Conservation (phyloP, 2,113 vertebrate genomes). For the Salvator merianae region DNA sequence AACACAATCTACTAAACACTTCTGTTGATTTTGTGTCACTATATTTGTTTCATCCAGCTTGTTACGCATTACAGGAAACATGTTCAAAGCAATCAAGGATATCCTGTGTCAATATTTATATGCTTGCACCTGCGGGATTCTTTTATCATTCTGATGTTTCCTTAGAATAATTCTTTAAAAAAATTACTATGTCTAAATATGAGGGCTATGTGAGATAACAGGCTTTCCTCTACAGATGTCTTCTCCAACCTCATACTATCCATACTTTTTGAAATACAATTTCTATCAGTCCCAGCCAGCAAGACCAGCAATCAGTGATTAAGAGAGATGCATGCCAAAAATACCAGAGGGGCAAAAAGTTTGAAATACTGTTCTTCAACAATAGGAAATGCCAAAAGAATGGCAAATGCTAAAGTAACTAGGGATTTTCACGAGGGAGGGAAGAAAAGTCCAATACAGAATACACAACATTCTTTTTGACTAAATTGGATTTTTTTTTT, state of each 20-base stretch:
- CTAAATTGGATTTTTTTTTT: constrained; percentile 29
- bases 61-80: background rate
- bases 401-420: background rate
- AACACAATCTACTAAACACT: background rate
- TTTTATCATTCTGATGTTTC: background rate
- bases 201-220: background rate
- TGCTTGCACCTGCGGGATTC: background rate
- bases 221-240: too few relatives aligned
- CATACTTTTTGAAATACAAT: too few relatives aligned
- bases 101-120: too few relatives aligned
- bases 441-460: background rate
- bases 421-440: background rate
- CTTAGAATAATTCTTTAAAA: too few relatives aligned
- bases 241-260: too few relatives aligned
- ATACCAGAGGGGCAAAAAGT: too few relatives aligned
- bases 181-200: background rate
- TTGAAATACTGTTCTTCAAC: too few relatives aligned
- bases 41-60: background rate
- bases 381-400: background rate
- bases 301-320: too few relatives aligned
- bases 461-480: background rate
- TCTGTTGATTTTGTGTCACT: background rate
- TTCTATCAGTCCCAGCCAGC: too few relatives aligned
- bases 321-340: too few relatives aligned
- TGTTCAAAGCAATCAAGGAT: background rate